phyloP scores from a whole-genome alignment of 2,113 vertebrate genomes.

The Podiceps cristatus region DNA sequence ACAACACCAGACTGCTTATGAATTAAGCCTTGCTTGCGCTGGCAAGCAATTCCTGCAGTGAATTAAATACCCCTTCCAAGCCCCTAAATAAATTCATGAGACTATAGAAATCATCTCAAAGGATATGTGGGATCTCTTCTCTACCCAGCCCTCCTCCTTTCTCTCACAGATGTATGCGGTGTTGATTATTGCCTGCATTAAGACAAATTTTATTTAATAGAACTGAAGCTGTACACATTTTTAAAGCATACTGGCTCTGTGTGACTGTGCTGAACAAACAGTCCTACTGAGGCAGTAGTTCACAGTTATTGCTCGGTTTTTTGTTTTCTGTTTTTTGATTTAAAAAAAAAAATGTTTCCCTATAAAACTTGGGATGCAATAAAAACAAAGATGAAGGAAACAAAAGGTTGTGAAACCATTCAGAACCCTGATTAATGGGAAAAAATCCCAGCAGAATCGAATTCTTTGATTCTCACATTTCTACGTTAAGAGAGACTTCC shows the following conservation, averaged over 20 bases:
- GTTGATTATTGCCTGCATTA: not conserved
- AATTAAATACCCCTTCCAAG: not conserved
- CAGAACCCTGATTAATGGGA: conserved; percentile 15
- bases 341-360: not conserved
- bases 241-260: conserved; percentile 10
- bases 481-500: conserved; percentile 49
- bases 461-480: conserved; percentile 66
- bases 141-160: not conserved
- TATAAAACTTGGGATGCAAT: not conserved
- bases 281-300: not conserved
- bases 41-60: not conserved
- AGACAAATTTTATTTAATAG: not conserved
- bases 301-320: not conserved
- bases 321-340: not conserved
- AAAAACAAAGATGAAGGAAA: conserved; percentile 29
- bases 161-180: not conserved
- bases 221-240: not conserved
- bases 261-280: not conserved
- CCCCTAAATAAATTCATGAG: not conserved
- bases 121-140: not conserved
- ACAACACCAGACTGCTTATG: not conserved
- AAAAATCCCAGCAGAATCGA: conserved; percentile 36
- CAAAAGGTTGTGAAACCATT: conserved; percentile 11
- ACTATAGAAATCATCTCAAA: not conserved
- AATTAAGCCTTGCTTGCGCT: not conserved